Evolutionary conservation across 2,797 vertebrate species (phyloP).

Genomic region (Petrocephalus sullivani): DNA sequence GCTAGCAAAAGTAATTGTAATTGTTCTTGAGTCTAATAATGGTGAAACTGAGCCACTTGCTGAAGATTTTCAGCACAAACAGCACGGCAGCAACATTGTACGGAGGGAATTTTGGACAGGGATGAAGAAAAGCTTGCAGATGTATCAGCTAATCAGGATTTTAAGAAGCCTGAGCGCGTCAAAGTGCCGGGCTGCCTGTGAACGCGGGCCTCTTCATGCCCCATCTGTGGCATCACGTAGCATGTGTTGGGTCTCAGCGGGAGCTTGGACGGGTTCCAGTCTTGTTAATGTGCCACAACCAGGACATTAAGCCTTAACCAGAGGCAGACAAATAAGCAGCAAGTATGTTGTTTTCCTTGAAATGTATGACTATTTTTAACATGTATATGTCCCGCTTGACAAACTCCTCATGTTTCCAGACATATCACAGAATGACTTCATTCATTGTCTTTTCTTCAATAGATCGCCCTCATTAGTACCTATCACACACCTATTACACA

Average conservation of each 20-base stretch:
- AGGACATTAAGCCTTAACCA: not conserved
- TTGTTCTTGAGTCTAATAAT: not conserved
- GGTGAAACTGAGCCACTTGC: not conserved
- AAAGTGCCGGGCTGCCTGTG: not conserved
- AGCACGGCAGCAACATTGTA: not conserved
- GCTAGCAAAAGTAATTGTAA: not conserved
- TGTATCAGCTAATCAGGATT: not conserved
- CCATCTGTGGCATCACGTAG: not conserved
- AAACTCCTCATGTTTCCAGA: not conserved
- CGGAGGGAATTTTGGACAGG: not conserved
- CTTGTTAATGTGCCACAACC: conserved; percentile 18
- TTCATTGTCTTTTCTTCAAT: not conserved
- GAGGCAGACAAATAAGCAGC: not conserved
- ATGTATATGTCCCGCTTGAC: not conserved
- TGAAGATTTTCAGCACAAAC: not conserved
- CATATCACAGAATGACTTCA: not conserved
- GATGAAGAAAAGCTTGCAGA: not conserved
- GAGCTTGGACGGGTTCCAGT: conserved; percentile 6
- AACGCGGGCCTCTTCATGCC: not conserved
- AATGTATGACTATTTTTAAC: not conserved
- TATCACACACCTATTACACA: not conserved
- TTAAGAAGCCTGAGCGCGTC: not conserved
- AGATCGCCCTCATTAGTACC: not conserved
- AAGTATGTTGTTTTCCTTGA: not conserved
- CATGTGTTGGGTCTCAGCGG: not conserved